These are phyloP conservation scores for Jacana jacana DNA, from an alignment of 2,113 vertebrate species.

Conservation along the genomic window DNA sequence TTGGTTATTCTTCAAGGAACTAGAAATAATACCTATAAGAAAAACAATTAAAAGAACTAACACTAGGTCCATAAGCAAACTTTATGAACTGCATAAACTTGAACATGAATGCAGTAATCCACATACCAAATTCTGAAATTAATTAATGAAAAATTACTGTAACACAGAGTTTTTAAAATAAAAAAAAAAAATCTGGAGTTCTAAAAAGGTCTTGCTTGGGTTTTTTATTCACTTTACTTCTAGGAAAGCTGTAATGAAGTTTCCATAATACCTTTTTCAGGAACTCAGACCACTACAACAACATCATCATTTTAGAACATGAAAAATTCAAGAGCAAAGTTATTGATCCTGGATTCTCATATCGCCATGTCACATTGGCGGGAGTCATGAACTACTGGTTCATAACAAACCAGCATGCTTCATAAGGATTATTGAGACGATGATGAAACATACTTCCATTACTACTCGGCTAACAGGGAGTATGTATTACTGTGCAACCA, in stretches of 20 bases:
- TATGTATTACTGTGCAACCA: not conserved
- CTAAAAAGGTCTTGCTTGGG: not conserved
- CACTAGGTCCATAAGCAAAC: not conserved
- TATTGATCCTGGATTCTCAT: not conserved
- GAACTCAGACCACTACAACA: not conserved
- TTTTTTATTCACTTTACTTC: not conserved
- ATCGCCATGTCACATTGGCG: not conserved
- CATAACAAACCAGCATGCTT: not conserved
- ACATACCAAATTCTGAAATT: not conserved
- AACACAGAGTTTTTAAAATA: not conserved
- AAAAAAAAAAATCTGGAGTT: not conserved
- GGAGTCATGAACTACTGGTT: not conserved
- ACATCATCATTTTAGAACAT: not conserved
- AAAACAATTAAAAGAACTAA: not conserved
- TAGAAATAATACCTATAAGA: not conserved
- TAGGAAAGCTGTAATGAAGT: not conserved
- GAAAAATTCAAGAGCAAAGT: not conserved
- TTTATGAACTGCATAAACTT: not conserved
- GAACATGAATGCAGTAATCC: not conserved
- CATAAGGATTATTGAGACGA: not conserved
- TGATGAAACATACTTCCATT: not conserved
- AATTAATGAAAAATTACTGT: not conserved
- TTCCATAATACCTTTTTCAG: not conserved
- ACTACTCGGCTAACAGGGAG: not conserved
- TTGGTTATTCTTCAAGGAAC: not conserved